Evolutionary conservation across 2,888 invertebrate species (phyloP).

Genomic region (Diplolepis rosae): DNA sequence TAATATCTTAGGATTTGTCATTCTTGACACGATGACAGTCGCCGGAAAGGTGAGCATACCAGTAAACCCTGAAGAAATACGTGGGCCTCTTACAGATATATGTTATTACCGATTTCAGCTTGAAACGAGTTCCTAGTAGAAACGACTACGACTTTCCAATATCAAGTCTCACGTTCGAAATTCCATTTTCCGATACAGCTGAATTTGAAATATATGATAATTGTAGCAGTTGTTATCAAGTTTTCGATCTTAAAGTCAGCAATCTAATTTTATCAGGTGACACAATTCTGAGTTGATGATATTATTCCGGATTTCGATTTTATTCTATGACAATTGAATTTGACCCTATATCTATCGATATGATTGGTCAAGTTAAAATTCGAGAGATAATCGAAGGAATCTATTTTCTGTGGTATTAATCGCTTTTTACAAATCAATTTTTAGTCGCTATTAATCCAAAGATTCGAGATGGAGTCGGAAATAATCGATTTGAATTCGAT

Average conservation of each 20-base stretch:
- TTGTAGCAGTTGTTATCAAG: neutral
- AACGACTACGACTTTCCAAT: slow-evolving; percentile 26
- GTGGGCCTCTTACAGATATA: slow-evolving; percentile 1
- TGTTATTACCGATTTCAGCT: slow-evolving; percentile 16
- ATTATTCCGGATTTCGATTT: too few relatives aligned
- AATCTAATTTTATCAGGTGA: too few relatives aligned
- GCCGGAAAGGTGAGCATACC: slow-evolving; percentile 22
- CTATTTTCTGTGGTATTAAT: too few relatives aligned
- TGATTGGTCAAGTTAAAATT: too few relatives aligned
- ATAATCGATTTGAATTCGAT: too few relatives aligned
- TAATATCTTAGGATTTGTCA: slow-evolving; percentile 14
- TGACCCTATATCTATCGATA: too few relatives aligned
- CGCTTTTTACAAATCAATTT: too few relatives aligned
- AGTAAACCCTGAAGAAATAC: neutral
- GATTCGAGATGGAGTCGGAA: too few relatives aligned
- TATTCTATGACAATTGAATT: too few relatives aligned
- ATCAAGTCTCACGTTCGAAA: slow-evolving; percentile 20
- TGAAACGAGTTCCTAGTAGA: slow-evolving; percentile 14
- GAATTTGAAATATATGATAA: neutral
- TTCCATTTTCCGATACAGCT: slow-evolving; percentile 27
- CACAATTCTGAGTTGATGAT: too few relatives aligned
- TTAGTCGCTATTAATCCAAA: too few relatives aligned
- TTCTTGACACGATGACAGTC: slow-evolving; percentile 23
- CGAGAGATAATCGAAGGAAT: too few relatives aligned
- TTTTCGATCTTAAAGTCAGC: neutral